Percentiles rank a stretch among this genome's conserved stretches.
Conservation (phyloP, 2,888 invertebrate genomes). For the Drosophila kokeensis region DNA sequence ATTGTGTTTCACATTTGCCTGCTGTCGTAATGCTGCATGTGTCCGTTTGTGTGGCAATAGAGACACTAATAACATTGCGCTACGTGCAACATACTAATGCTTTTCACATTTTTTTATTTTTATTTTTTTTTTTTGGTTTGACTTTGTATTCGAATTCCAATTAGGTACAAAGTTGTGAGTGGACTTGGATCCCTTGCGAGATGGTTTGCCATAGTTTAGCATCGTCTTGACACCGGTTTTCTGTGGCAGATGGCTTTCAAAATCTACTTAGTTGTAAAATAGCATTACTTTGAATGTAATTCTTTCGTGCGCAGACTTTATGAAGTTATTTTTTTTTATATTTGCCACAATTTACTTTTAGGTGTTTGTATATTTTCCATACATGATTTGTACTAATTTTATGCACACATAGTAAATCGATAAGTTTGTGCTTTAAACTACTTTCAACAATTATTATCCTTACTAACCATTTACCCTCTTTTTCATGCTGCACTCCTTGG, state of each 20-base stretch:
- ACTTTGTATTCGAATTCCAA: not conserved
- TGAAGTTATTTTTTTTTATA: not conserved
- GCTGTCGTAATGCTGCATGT: constrained; percentile 50
- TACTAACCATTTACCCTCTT: not conserved
- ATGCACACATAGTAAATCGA: not conserved
- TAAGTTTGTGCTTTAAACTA: not conserved
- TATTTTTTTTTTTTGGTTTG: not conserved
- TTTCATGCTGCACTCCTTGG: not conserved
- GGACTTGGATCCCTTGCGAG: not conserved
- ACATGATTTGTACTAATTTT: not conserved
- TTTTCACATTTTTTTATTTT: not conserved
- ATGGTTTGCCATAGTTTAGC: not conserved
- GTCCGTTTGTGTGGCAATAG: not conserved
- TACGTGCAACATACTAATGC: not conserved
- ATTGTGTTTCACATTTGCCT: constrained; percentile 59
- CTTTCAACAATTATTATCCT: not conserved
- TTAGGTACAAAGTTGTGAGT: not conserved
- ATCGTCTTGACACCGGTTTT: not conserved
- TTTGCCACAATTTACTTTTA: not conserved
- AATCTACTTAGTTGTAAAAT: not conserved
- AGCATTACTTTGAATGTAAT: not conserved
- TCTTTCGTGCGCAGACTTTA: not conserved
- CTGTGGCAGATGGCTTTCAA: not conserved
- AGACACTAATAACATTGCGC: constrained; percentile 5
- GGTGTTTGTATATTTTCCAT: not conserved